These are phyloP conservation scores for Pimpla rufipes DNA, from an alignment of 2,888 invertebrate genomes.

Conservation along the genomic window DNA sequence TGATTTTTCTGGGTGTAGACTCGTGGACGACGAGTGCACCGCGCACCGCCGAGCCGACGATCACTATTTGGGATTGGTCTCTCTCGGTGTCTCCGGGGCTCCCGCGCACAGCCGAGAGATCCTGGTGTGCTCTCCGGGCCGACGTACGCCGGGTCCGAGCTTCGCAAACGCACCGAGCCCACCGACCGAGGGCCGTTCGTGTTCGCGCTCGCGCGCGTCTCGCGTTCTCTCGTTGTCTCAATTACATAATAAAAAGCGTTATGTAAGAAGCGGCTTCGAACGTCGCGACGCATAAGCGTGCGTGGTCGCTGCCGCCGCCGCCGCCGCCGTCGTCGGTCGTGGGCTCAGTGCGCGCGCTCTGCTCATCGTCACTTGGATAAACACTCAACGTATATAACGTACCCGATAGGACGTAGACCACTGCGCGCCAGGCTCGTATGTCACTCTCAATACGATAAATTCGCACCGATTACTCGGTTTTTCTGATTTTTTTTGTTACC, in stretches of 20 bases:
- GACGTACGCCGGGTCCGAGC: background rate
- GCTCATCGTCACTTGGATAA: conserved; percentile 72
- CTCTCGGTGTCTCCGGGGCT: no score
- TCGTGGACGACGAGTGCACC: no score
- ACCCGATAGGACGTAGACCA: conserved; percentile 17
- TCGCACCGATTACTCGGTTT: conserved; percentile 35
- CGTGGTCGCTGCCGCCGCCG: conserved; percentile 65
- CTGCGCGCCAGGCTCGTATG: background rate
- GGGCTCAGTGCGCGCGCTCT: conserved; percentile 43
- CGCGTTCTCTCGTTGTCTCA: conserved; percentile 73
- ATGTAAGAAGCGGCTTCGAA: conserved; percentile 81
- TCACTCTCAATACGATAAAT: conserved; percentile 19
- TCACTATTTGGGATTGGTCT: no score
- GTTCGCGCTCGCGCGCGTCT: conserved; percentile 7
- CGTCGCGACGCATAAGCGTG: conserved; percentile 80
- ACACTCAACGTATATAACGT: conserved; percentile 62
- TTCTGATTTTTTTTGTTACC: conserved; percentile 12
- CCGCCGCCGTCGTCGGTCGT: conserved; percentile 64
- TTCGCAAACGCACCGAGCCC: conserved; percentile 9
- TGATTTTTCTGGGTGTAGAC: no score
- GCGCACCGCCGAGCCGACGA: no score
- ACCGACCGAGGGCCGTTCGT: conserved; percentile 21
- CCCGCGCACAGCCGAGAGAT: no score
- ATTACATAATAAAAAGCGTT: conserved; percentile 84
- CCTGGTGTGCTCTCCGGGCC: background rate